phyloP scores from a whole-genome alignment of 2,888 invertebrate species.

The Lamellibrachia columna region DNA sequence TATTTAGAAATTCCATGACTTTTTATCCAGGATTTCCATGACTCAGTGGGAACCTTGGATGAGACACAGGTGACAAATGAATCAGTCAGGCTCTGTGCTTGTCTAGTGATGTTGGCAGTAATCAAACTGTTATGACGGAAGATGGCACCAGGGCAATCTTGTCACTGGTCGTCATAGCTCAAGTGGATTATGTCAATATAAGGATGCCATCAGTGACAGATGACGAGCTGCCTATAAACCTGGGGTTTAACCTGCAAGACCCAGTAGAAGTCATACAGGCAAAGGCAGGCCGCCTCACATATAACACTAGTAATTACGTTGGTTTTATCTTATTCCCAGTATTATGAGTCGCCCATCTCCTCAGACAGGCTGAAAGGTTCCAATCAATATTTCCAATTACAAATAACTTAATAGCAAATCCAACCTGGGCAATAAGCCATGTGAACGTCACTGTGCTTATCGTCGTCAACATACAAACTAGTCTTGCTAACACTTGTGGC shows the following conservation, averaged over 20 bases:
- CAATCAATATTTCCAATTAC: not conserved
- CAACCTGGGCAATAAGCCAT: not conserved
- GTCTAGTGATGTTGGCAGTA: not conserved
- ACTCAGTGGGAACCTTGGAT: too few relatives aligned
- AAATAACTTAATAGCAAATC: not conserved
- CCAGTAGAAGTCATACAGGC: too few relatives aligned
- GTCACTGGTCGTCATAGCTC: not conserved
- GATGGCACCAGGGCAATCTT: not conserved
- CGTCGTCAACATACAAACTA: too few relatives aligned
- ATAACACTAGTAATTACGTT: too few relatives aligned
- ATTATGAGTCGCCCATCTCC: too few relatives aligned
- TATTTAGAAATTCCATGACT: too few relatives aligned
- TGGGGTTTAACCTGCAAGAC: too few relatives aligned
- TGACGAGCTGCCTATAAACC: not conserved
- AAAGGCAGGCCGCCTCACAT: not conserved
- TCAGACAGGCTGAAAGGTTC: too few relatives aligned
- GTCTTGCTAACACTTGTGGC: too few relatives aligned
- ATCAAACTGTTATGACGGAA: not conserved
- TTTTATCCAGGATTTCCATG: too few relatives aligned
- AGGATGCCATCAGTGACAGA: not conserved
- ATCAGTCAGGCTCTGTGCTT: not conserved
- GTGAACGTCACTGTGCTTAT: not conserved
- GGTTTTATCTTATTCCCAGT: too few relatives aligned
- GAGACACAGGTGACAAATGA: not conserved
- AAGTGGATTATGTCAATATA: not conserved